Evolutionary conservation across 2,888 invertebrate species (phyloP), one percentile per base, ranked within the genome.

Genomic region (Sinohyriopsis cumingii): DNA sequence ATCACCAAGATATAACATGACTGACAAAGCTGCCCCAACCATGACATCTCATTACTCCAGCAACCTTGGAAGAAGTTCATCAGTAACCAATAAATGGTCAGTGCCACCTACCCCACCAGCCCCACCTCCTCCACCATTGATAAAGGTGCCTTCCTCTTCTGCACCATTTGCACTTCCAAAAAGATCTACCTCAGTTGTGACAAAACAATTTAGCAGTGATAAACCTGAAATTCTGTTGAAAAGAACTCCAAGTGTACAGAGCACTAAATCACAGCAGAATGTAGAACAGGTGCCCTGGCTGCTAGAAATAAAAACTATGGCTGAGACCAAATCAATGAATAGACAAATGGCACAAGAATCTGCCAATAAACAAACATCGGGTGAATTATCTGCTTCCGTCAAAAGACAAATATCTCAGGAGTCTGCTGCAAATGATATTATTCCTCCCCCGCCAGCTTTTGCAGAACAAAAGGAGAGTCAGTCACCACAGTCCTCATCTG

Each of bases 271-370:
- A 45, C 45, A 45, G 45, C 45, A 45, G 45, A 45, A 45, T 28
- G 66, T 59, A 53, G 73, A 72, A 24, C 69, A 78, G 63, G 69
- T 74, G 28, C 77, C 77, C 22, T 77, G 79, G 71, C 68, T 81
- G 28, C 68, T 76, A 28, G 78, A 81, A 67, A 81, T 81, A 28
- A 79, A 80, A 53, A 75, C 68, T 33, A 59, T 72, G 55, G 77
- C 82, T 19, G 79, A 80, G 59, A 55, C 72, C 18, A 73, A 68
- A 54, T 72, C 79, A 55, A 63, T 75, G n/a, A 67, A 78, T 18
- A 69, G 81, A 59, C 82, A 82, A 60, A 65, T 74, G 59, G 80
- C 82, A 2, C 61, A 67, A 55, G 80, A 80, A 63, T 45, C 72
- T 56, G 59, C 45, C 24, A 69, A 68, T 24, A 66, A 63, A 22